Evolutionary conservation across 2,113 vertebrate genomes (phyloP).

Genomic region (Smithornis capensis): DNA sequence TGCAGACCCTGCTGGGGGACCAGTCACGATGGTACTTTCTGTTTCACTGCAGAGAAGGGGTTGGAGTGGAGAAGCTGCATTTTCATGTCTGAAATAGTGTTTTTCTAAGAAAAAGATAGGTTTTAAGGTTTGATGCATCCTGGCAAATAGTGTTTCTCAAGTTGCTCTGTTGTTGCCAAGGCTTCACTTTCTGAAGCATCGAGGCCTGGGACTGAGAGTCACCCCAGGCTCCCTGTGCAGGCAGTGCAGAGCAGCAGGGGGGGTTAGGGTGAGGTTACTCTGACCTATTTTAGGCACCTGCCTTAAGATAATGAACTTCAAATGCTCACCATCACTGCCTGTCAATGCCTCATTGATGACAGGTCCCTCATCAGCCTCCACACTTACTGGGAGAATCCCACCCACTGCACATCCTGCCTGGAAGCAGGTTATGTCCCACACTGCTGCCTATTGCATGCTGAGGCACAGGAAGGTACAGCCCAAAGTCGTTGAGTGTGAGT

Average conservation of each 20-base stretch:
- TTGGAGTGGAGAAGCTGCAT: background rate
- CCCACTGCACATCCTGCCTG: background rate
- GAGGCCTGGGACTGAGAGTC: background rate
- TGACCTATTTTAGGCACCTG: background rate
- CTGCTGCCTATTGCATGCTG: background rate
- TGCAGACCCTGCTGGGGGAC: background rate
- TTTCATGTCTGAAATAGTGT: background rate
- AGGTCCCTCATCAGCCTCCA: background rate
- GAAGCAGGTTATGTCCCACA: background rate
- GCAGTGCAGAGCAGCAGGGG: background rate
- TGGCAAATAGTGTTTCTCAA: background rate
- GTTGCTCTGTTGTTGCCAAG: background rate
- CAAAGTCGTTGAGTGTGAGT: background rate
- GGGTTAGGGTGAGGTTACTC: background rate
- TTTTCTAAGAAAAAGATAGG: background rate
- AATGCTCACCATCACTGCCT: background rate
- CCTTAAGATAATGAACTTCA: background rate
- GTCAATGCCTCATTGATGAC: background rate
- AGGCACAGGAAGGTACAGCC: background rate
- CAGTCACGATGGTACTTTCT: background rate
- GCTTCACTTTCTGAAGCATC: background rate
- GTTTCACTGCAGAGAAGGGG: background rate
- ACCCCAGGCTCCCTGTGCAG: background rate
- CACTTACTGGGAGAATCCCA: background rate
- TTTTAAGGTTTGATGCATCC: background rate